phyloP scores from a whole-genome alignment of 2,797 vertebrate species.

The Lemur catta region DNA sequence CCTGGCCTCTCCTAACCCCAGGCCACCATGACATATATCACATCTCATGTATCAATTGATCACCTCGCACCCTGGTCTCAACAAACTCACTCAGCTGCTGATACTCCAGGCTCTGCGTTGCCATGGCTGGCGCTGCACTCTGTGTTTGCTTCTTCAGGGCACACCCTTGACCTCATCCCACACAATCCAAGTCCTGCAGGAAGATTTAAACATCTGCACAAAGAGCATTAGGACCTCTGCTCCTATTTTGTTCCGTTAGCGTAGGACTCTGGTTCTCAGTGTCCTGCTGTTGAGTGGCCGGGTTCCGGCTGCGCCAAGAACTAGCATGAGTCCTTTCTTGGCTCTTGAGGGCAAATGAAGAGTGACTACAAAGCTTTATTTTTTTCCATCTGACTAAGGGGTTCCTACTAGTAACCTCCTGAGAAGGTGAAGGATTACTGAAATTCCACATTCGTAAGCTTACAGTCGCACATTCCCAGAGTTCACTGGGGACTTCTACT shows the following conservation, averaged over 20 bases:
- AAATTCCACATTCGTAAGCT: background rate
- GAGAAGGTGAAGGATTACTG: background rate
- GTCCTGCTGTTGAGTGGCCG: background rate
- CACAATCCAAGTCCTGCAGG: background rate
- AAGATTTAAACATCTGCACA: background rate
- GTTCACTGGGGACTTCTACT: background rate
- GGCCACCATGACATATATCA: background rate
- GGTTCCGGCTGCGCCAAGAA: background rate
- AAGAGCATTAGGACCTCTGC: background rate
- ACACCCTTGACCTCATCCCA: background rate
- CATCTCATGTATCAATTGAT: background rate
- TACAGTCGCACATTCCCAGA: background rate
- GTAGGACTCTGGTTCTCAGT: background rate
- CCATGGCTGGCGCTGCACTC: background rate
- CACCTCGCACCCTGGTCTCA: background rate
- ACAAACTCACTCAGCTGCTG: background rate
- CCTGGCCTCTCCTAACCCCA: background rate
- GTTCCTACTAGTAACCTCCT: background rate
- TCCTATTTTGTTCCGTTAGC: background rate
- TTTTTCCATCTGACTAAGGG: background rate
- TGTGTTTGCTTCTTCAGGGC: background rate
- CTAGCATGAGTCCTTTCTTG: background rate
- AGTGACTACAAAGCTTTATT: background rate
- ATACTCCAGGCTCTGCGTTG: rapidly evolving
- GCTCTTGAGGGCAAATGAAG: background rate